phyloP scores from a whole-genome alignment of 2,113 vertebrate species.

The Dromaius novaehollandiae region DNA sequence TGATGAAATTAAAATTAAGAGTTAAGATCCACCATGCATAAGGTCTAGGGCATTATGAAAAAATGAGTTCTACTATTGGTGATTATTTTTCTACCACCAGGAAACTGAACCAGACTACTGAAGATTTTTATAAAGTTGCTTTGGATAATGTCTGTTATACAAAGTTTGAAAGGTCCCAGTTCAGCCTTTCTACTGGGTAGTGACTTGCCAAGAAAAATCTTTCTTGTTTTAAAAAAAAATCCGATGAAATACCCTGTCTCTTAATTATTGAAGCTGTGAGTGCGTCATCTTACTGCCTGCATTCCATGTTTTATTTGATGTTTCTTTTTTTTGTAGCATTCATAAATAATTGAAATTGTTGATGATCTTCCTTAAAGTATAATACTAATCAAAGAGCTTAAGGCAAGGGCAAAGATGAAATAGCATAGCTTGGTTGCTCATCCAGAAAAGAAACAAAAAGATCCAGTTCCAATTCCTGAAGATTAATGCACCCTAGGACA shows the following conservation, averaged over 20 bases:
- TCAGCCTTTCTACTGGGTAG: background rate
- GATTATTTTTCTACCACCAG: background rate
- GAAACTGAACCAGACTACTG: background rate
- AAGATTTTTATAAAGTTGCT: background rate
- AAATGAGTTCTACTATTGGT: background rate
- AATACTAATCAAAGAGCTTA: background rate
- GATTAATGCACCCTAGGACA: background rate
- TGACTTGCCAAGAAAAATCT: background rate
- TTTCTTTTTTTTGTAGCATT: background rate
- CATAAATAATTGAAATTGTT: conserved; percentile 47
- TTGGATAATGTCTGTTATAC: background rate
- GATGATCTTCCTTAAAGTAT: conserved; percentile 1
- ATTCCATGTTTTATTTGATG: background rate
- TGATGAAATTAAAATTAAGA: background rate
- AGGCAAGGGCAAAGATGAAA: conserved; percentile 14
- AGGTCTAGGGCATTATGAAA: background rate
- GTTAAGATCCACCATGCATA: background rate
- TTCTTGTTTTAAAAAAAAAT: background rate
- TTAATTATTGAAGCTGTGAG: background rate
- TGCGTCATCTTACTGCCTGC: background rate
- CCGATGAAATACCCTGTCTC: background rate
- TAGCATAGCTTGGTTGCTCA: background rate
- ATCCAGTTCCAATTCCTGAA: background rate
- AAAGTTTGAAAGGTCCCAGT: background rate
- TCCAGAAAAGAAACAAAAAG: background rate